These are phyloP conservation scores for Trypoxylon attenuatum DNA, from an alignment of 2,888 invertebrate species.

Conservation along the genomic window DNA sequence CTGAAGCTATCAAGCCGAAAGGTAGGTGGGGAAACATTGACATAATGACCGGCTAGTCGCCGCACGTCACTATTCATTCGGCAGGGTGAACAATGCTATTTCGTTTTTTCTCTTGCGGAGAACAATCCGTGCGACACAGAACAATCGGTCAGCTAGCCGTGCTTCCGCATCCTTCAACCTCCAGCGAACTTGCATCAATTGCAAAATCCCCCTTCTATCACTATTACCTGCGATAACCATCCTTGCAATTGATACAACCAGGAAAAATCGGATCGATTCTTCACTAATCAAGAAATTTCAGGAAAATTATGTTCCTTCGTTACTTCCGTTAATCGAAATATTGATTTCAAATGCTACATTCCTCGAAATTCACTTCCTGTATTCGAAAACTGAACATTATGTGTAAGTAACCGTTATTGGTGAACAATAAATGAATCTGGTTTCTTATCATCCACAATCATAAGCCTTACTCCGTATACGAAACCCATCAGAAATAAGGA, in stretches of 20 bases:
- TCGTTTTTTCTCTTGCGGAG: conserved; percentile 30
- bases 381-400: no score
- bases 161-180: conserved; percentile 42
- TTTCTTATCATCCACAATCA: conserved; percentile 38
- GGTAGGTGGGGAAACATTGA: conserved; percentile 38
- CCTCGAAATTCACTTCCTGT: no score
- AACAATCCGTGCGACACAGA: conserved; percentile 31
- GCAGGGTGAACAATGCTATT: conserved; percentile 46
- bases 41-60: conserved; percentile 46
- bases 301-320: no score
- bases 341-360: no score
- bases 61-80: conserved; percentile 48
- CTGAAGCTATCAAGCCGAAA: conserved; percentile 10
- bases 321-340: no score
- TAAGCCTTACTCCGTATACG: conserved; percentile 16
- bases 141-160: conserved; percentile 24
- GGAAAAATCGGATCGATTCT: neutral
- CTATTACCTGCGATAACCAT: neutral
- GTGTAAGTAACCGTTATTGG: no score
- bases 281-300: neutral
- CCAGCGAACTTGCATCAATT: neutral
- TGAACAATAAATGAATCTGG: conserved; percentile 32
- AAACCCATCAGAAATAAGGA: conserved; percentile 31
- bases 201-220: no score
- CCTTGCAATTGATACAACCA: neutral